phyloP scores from a whole-genome alignment of 37 sponge, comb jelly and placozoan species.

The Aplysina aerophoba region DNA sequence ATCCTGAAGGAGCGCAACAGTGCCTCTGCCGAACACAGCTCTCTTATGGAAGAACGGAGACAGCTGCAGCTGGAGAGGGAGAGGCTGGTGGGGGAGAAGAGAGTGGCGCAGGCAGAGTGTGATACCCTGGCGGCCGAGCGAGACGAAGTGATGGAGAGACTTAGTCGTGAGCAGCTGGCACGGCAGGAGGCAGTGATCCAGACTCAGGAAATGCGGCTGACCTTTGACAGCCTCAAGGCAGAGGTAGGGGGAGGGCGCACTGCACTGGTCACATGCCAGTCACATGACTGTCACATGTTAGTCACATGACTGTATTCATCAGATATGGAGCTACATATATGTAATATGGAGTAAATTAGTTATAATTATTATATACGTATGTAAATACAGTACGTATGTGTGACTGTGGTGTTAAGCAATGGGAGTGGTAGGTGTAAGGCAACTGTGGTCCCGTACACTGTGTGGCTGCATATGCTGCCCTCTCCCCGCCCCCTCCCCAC shows the following conservation, averaged over 20 bases:
- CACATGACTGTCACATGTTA: too few relatives aligned
- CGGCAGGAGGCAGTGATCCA: slow-evolving; percentile 28
- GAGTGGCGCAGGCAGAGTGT: slow-evolving; percentile 43
- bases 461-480: not conserved
- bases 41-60: slow-evolving; percentile 35
- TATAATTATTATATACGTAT: too few relatives aligned
- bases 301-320: too few relatives aligned
- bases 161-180: slow-evolving; percentile 13
- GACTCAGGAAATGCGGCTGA: slow-evolving; percentile 15
- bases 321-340: too few relatives aligned
- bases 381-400: too few relatives aligned
- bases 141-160: slow-evolving; percentile 17
- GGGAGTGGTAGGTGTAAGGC: too few relatives aligned
- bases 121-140: slow-evolving; percentile 41
- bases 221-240: not conserved
- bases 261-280: too few relatives aligned
- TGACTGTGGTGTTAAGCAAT: too few relatives aligned
- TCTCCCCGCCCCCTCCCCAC: slow-evolving; percentile 8
- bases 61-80: slow-evolving; percentile 40
- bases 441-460: not conserved
- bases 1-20: slow-evolving; percentile 17
- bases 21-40: slow-evolving; percentile 32
- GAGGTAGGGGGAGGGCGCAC: not conserved
- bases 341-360: too few relatives aligned
- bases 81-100: slow-evolving; percentile 50